These are phyloP conservation scores for Chloroceryle amazona DNA, from an alignment of 2,797 vertebrate species.

Conservation along the genomic window DNA sequence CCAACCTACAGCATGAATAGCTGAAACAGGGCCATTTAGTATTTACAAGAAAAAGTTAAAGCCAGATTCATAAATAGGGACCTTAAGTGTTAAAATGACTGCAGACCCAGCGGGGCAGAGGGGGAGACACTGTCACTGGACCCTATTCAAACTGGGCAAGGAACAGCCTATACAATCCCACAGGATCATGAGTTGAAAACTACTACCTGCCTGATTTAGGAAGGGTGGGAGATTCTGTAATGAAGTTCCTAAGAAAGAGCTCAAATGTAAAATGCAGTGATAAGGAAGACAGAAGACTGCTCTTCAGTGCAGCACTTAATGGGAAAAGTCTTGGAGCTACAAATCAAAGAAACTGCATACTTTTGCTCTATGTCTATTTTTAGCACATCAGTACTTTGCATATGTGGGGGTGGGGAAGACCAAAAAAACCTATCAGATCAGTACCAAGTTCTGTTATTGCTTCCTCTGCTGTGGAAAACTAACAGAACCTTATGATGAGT, in stretches of 20 bases:
- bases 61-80: neutral
- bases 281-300: neutral
- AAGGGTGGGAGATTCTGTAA: neutral
- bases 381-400: neutral
- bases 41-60: neutral
- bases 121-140: neutral
- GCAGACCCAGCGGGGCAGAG: slow-evolving; percentile 10
- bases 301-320: neutral
- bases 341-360: neutral
- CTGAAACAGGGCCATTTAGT: neutral
- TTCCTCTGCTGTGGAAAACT: neutral
- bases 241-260: neutral
- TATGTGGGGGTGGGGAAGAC: neutral
- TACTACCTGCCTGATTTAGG: neutral
- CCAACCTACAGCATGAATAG: neutral
- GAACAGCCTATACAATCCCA: neutral
- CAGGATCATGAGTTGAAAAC: neutral
- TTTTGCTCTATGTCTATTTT: neutral
- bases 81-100: neutral
- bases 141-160: neutral
- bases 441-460: neutral
- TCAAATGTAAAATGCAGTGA: neutral
- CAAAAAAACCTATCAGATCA: neutral
- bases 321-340: neutral
- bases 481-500: neutral